Evolutionary conservation across 2,888 invertebrate species (phyloP), one percentile per base, ranked within the genome.

Genomic region (Zele albiditarsus): DNA sequence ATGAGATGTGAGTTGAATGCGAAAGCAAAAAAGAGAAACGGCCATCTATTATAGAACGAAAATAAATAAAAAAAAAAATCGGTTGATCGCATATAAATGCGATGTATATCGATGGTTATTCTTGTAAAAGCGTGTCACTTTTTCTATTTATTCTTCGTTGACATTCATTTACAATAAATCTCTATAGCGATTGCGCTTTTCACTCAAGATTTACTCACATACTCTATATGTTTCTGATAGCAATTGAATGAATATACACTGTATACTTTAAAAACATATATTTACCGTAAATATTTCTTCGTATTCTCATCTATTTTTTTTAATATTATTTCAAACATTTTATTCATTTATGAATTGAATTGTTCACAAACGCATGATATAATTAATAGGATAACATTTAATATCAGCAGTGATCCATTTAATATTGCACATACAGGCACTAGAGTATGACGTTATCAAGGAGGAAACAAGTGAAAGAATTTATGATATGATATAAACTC

Each of bases 41-140:
- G 8, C 8, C 53, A 53, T 53, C 53, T 53, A 53, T 53, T 53
- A 53, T 20, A 53, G 53, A 10, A 63, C 20, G 16, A 38, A 62
- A 31, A 2, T 20, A 33, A 33, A 6, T 1, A 31, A 33, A 33
- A 63, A 31, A 28, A 33, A 33, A 33, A 33, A 33, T 8, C n/a
- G 63, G 12, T 33, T 20, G 25, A 63, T 33, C 28, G 60, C 63
- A 33, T 63, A 63, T 63, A 53, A 20, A 20, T 38, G 38, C 38
- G 38, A 38, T 33, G 16, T 63, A 63, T 33, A 63, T 28, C 31
- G 31, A 62, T 28, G n/a, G 31, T 62, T 62, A 62, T 62, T 31
- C 27, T 62, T 8, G 58, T 27, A 27, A 62, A 62, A 62, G 62
- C 62, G 27, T 31, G 31, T 62, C 28, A 62, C 27, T 62, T 62